Base-by-base conservation (phyloP, 2,113 vertebrate species). In the Agapornis roseicollis region DNA sequence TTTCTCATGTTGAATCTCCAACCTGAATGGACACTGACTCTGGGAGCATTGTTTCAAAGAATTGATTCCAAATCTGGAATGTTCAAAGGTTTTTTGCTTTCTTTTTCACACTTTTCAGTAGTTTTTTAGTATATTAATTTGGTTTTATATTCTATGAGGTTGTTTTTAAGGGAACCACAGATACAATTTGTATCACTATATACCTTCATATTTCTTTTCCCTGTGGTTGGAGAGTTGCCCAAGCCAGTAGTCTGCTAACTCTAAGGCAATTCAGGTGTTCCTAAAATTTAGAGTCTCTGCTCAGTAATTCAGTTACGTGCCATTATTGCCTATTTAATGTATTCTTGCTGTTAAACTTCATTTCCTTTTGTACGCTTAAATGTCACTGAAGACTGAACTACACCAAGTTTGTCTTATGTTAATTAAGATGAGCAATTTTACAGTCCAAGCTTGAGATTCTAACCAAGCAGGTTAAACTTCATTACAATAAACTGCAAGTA, bases 281-380 rank as follows among this genome's bases (percentile, higher is more conserved):
- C 53, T 90, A 14, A 73, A 90, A 80, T 42, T 83, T 77, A 85
- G 61, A 88, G 60, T 3, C 46, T 66, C 4, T 80, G 31, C 60
- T 96, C 68, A 87, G 53, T 93, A 92, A 90, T 90, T 91, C 68
- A 93, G 42, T 60, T 49, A 79, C 61, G 27, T 91, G 53, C 33
- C 80, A 39, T 83, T 92, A 93, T 90, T 94, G 70, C 55, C 58
- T 46, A n/a, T 66, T 90, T 90, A 92, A 92, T 89, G 55, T 86
- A 83, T 92, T 92, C 91, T 77, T 84, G 68, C 58, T 72, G 83
- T 90, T 86, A 96, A 95, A 90, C 39, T 88, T 88, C 41, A 92
- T 94, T 95, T 90, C 49, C 55, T 78, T 84, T 88, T 58, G 46
- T 73, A 74, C 64, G 78, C 72, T 69, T 90, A 90, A 92, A 86